Conservation (phyloP, 2,888 invertebrate species). For the Biston betularia region DNA sequence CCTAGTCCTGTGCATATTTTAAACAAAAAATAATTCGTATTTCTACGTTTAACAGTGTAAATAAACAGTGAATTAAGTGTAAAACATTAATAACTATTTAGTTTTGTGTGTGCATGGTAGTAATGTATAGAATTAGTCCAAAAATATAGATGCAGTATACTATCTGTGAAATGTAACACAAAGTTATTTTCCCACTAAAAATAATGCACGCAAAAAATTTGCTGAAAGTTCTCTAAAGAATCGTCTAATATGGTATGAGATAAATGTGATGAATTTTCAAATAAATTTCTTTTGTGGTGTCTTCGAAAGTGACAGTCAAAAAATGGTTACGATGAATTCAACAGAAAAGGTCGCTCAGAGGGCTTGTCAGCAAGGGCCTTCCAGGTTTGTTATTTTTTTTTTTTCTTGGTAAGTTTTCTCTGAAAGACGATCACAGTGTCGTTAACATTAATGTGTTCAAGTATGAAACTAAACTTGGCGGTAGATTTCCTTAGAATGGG, state of each 20-base stretch:
- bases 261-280: conserved; percentile 36
- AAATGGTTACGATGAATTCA: conserved; percentile 85
- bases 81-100: not conserved
- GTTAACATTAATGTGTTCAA: too few species aligned
- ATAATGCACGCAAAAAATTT: not conserved
- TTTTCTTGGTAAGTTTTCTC: too few species aligned
- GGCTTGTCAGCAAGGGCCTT: conserved; percentile 84
- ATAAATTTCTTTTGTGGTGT: conserved; percentile 49
- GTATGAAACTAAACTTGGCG: too few species aligned
- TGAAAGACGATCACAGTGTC: too few species aligned
- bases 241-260: conserved; percentile 11
- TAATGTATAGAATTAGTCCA: conserved; percentile 6
- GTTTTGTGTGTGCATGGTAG: conserved; percentile 14
- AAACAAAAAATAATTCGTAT: conserved; percentile 25
- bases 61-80: conserved; percentile 8
- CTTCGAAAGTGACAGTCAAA: conserved; percentile 50
- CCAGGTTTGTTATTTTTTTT: conserved; percentile 60
- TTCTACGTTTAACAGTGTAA: conserved; percentile 2
- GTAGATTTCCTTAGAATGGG: too few species aligned
- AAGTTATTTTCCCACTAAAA: not conserved
- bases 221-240: too few species aligned
- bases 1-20: conserved; percentile 46
- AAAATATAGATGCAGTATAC: not conserved
- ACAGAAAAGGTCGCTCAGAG: conserved; percentile 84
- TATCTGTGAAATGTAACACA: too few species aligned